These are phyloP conservation scores for Spodoptera littoralis DNA, from an alignment of 2,888 invertebrate species.

Conservation along the genomic window DNA sequence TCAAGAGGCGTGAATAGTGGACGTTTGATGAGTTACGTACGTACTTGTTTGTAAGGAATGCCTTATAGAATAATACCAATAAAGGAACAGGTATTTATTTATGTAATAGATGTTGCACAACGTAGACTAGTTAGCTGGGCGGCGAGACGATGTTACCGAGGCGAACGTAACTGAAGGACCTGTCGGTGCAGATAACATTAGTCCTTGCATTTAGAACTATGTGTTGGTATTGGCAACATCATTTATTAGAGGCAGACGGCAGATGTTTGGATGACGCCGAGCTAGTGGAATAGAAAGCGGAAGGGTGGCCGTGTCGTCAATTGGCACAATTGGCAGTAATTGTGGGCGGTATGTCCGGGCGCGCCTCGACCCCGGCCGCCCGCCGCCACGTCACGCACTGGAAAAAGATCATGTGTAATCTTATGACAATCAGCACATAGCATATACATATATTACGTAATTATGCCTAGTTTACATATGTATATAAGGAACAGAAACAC, in stretches of 20 bases:
- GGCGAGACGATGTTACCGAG: conserved; percentile 35
- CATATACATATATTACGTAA: too few species aligned
- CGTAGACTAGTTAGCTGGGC: conserved; percentile 35
- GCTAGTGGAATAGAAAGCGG: conserved; percentile 80
- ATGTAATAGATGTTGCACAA: conserved; percentile 52
- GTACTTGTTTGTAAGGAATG: conserved; percentile 39
- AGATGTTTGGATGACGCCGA: conserved; percentile 75
- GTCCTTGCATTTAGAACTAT: conserved; percentile 3
- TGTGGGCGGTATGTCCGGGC: conserved; percentile 87
- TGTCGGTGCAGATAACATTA: background rate
- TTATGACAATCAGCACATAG: conserved; percentile 12
- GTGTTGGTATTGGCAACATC: conserved; percentile 3
- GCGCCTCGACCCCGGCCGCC: conserved; percentile 64
- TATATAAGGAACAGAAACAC: too few species aligned
- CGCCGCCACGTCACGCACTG: conserved; percentile 53
- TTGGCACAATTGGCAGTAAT: conserved; percentile 88
- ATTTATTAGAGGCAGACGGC: conserved; percentile 62
- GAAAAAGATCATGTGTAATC: conserved; percentile 46
- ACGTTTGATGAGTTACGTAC: conserved; percentile 47
- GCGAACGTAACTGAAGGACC: conserved; percentile 38
- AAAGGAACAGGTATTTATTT: conserved; percentile 54
- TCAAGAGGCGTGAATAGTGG: conserved; percentile 36
- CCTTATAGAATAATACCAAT: conserved; percentile 49
- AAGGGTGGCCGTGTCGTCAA: conserved; percentile 86
- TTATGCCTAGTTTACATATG: too few species aligned